Conservation (phyloP, 2,888 invertebrate species). For the Drosophila rellima region DNA sequence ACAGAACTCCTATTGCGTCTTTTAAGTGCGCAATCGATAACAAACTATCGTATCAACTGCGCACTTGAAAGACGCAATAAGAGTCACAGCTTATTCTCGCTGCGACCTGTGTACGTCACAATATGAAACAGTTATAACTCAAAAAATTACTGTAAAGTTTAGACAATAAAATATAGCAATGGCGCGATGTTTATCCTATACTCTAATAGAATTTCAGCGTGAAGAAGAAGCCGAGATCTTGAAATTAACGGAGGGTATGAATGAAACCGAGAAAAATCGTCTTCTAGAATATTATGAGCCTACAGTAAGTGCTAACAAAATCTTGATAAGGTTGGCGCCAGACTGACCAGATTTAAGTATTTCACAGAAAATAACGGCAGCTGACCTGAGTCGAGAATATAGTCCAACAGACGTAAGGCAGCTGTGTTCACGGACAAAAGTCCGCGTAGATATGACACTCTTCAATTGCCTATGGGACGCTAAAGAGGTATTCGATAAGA, state of each 20-base stretch:
- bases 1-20: too few species aligned
- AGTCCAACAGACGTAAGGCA: constrained; percentile 28
- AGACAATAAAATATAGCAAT: constrained; percentile 4
- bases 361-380: constrained; percentile 49
- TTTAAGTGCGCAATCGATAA: too few species aligned
- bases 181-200: constrained; percentile 31
- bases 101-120: too few species aligned
- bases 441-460: constrained; percentile 47
- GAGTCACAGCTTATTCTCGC: too few species aligned
- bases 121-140: constrained; percentile 1
- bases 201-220: constrained; percentile 27
- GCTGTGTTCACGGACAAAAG: constrained; percentile 58
- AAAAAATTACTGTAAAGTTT: background rate
- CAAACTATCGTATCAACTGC: too few species aligned
- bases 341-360: background rate
- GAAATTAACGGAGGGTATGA: background rate
- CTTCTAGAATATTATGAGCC: constrained; percentile 12
- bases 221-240: constrained; percentile 14
- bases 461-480: constrained; percentile 61
- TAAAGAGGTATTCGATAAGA: constrained; percentile 42
- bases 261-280: constrained; percentile 14
- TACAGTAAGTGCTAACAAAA: constrained; percentile 29
- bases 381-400: constrained; percentile 53
- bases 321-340: background rate
- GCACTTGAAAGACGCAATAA: too few species aligned